Evolutionary conservation across 2,888 invertebrate genomes (phyloP).

Genomic region (Tetragonula carbonaria): DNA sequence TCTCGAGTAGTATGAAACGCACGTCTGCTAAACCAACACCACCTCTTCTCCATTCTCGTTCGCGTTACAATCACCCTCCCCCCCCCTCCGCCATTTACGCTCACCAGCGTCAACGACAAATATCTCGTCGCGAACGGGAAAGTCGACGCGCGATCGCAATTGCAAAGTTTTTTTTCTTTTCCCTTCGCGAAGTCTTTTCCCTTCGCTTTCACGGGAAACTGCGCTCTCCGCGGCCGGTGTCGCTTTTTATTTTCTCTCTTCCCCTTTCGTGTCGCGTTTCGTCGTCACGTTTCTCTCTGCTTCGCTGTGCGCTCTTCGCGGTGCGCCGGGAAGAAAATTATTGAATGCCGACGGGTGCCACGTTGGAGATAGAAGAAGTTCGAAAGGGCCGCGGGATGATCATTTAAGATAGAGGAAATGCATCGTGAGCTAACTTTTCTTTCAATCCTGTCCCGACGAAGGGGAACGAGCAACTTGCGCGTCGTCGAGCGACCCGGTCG

Average conservation of each 20-base stretch:
- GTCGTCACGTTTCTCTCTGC: conserved; percentile 25
- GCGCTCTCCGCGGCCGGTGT: background rate
- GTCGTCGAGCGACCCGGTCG: conserved; percentile 37
- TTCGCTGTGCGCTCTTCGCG: background rate
- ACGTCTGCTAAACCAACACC: background rate
- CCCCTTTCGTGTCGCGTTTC: background rate
- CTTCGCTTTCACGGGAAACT: background rate
- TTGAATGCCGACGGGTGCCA: conserved; percentile 54
- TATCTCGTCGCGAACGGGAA: background rate
- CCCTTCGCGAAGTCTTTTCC: background rate
- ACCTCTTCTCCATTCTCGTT: background rate
- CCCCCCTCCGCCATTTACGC: background rate
- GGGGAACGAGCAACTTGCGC: conserved; percentile 22
- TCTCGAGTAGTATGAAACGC: background rate
- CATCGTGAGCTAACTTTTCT: conserved; percentile 44
- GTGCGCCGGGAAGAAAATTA: conserved; percentile 39
- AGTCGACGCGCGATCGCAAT: conserved; percentile 29
- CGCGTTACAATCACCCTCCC: background rate
- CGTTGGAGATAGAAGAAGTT: conserved; percentile 48
- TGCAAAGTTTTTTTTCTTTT: conserved; percentile 8
- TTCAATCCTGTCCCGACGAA: background rate
- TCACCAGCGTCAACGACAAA: background rate
- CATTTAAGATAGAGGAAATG: conserved; percentile 50
- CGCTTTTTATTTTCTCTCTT: conserved; percentile 35
- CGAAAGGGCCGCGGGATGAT: conserved; percentile 49